Evolutionary conservation across 53 echinoderm and acorn worm genomes (phyloP).

Genomic region (Zoroaster sp.): DNA sequence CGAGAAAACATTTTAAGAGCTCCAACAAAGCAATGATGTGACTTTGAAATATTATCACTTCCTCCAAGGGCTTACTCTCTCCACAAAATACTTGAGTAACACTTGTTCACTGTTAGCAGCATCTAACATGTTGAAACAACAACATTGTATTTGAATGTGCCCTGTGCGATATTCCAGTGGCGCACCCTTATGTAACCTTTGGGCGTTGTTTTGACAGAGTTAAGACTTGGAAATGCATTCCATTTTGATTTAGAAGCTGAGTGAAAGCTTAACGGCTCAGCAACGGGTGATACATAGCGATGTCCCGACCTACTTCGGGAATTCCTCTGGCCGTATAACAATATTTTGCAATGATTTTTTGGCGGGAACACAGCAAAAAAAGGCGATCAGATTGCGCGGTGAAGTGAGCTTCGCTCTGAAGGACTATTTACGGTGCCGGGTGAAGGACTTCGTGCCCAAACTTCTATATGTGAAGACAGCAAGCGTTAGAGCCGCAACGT

Average conservation of each 20-base stretch:
- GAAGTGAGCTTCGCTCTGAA: slow-evolving; percentile 24
- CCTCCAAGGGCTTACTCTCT: no score
- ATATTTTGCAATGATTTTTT: slow-evolving; percentile 20
- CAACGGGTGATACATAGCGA: neutral
- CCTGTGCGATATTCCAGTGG: no score
- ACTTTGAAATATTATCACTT: neutral
- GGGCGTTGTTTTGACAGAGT: neutral
- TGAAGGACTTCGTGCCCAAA: slow-evolving; percentile 23
- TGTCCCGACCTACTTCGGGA: neutral
- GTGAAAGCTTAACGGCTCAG: neutral
- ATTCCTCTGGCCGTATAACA: neutral
- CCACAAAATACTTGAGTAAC: no score
- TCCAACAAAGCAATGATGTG: neutral
- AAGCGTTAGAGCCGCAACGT: neutral
- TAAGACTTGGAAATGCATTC: neutral
- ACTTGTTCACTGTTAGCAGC: no score
- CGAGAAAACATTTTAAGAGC: neutral
- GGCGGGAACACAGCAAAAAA: neutral
- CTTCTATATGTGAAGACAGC: neutral
- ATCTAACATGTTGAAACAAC: no score
- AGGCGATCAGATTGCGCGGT: slow-evolving; percentile 21
- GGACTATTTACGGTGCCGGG: slow-evolving; percentile 27
- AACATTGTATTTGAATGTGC: no score
- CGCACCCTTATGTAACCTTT: no score
- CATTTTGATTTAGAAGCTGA: neutral